Conservation (phyloP, 1,140 invertebrate species). For the Drosophila bipectinata region DNA sequence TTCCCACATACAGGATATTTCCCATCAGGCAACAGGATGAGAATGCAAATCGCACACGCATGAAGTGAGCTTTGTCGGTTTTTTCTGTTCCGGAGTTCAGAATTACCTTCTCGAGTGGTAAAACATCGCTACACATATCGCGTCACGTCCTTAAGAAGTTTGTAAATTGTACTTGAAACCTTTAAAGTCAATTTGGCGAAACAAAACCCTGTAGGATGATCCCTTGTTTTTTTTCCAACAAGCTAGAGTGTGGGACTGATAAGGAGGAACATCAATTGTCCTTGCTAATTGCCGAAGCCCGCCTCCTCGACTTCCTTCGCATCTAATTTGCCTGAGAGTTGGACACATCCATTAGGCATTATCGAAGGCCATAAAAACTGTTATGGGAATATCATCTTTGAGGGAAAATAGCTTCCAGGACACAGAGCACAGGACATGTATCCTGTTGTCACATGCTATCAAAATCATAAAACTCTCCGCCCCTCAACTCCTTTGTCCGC, state of each 20-base stretch:
- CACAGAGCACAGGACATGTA: conserved; percentile 41
- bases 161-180: conserved; percentile 15
- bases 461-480: conserved; percentile 80
- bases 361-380: conserved; percentile 55
- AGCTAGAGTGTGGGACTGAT: conserved; percentile 16
- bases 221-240: conserved; percentile 23
- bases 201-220: conserved; percentile 35
- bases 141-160: conserved; percentile 35
- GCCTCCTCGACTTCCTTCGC: conserved; percentile 21
- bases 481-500: conserved; percentile 67
- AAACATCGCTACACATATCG: conserved; percentile 30
- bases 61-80: conserved; percentile 20
- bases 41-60: conserved; percentile 63
- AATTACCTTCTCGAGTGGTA: conserved; percentile 28
- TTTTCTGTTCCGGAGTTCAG: neutral
- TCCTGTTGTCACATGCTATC: conserved; percentile 71
- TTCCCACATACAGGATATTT: conserved; percentile 47
- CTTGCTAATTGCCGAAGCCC: conserved; percentile 27
- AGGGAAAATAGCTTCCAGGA: conserved; percentile 48
- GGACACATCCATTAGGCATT: conserved; percentile 61
- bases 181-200: conserved; percentile 65
- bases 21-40: conserved; percentile 39
- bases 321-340: conserved; percentile 60
- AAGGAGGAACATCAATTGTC: conserved; percentile 24
- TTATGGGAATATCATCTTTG: conserved; percentile 20